Base-by-base conservation (phyloP, 2,113 vertebrate species). In the Menidia beryllina region DNA sequence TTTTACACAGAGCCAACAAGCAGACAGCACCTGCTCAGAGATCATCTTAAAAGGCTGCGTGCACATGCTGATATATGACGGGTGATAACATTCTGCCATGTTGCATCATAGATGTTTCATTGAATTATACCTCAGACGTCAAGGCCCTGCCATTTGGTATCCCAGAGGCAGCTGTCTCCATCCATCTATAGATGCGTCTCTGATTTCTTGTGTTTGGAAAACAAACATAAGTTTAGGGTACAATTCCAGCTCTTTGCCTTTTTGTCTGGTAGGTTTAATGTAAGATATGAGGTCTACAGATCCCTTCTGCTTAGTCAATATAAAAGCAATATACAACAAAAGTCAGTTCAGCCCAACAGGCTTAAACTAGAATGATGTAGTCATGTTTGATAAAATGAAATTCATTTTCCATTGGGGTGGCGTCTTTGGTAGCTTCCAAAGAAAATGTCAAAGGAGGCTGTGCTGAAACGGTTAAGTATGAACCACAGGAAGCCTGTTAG, bases 401-500 rank as follows among this genome's bases (percentile, higher is more conserved):
- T 14, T 25, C 21, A 2, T 53, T 47, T 19, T 17, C 17, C 21
- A 36, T 45, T 10, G 0, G 17, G 13, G 10, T 53, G n/a, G n/a
- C n/a, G n/a, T n/a, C n/a, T n/a, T n/a, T n/a, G n/a, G n/a, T n/a
- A n/a, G n/a, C n/a, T n/a, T n/a, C n/a, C n/a, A n/a, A n/a, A n/a
- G n/a, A n/a, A 41, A 20, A 72, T 34, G 50, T 55, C 19, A 13
- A n/a, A 51, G 74, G 69, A 77, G 63, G 72, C 52, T 54, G 9
- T 11, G 15, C 21, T 77, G 68, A 74, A 39, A 58, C 25, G 36
- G 12, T 27, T 56, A 2, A 7, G 0, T 23, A 39, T 4, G 45
- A 72, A 69, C 50, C 27, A 41, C 81, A 84, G 83, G 77, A 87
- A 84, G 34, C 9, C 0, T 10, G 60, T 69, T 66, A 23, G 64